Evolutionary conservation across 2,113 vertebrate species (phyloP).

Genomic region (Amazona guildingii): DNA sequence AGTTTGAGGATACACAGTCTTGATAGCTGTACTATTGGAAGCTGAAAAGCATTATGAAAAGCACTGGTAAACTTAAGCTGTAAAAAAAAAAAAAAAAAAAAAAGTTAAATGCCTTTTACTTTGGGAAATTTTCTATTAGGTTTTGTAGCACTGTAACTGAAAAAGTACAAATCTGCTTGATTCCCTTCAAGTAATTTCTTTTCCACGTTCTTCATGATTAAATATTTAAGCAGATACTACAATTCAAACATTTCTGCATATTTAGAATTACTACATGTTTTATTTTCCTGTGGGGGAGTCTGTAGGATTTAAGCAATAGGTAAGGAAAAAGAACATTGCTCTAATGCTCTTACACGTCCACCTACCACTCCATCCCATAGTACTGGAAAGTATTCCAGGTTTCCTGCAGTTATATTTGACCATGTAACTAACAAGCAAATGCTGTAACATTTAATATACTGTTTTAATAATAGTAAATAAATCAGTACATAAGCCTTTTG

Average conservation of each 20-base stretch:
- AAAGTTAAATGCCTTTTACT: background rate
- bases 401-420: background rate
- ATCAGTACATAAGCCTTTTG: conserved; percentile 42
- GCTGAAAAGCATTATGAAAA: background rate
- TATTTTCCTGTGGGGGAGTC: background rate
- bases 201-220: background rate
- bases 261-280: conserved; percentile 13
- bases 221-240: conserved; percentile 34
- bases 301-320: conserved; percentile 21
- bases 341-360: conserved; percentile 16
- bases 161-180: conserved; percentile 15
- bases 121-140: background rate
- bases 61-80: background rate
- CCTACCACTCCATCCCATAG: background rate
- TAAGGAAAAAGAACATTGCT: background rate
- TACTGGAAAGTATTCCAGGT: background rate
- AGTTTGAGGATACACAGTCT: background rate
- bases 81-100: background rate
- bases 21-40: background rate
- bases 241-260: background rate
- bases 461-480: conserved; percentile 35
- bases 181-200: background rate
- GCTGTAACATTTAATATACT: conserved; percentile 40
- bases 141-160: background rate
- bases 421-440: background rate